Conservation (phyloP, 2,113 vertebrate genomes). For the Echinops telfairi region DNA sequence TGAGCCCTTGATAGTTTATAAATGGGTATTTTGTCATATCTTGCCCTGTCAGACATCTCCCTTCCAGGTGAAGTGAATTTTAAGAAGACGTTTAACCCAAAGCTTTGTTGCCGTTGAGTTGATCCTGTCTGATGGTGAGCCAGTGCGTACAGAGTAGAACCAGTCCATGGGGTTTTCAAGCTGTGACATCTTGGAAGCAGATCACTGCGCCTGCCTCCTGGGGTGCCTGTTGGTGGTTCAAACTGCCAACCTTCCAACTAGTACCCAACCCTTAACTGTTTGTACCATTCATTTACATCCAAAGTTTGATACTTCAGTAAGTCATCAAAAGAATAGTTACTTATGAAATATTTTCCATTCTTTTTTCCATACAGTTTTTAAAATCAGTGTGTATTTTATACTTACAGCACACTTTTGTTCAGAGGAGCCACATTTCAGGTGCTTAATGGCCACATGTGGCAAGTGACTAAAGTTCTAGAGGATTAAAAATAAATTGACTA, state of each 20-base stretch:
- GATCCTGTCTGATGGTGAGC: not conserved
- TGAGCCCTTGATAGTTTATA: no score
- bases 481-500: slow-evolving; percentile 13
- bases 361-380: slow-evolving; percentile 18
- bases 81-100: no score
- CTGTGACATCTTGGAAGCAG: not conserved
- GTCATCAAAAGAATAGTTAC: slow-evolving; percentile 18
- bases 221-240: not conserved
- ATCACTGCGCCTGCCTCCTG: not conserved
- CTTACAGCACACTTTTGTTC: not conserved
- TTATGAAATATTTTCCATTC: slow-evolving; percentile 1
- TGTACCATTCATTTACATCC: not conserved
- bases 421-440: not conserved
- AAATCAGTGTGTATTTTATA: not conserved
- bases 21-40: no score
- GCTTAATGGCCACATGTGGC: not conserved
- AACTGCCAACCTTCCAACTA: not conserved
- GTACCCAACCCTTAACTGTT: not conserved
- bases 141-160: not conserved
- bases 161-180: not conserved
- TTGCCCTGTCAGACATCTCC: no score
- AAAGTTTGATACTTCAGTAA: slow-evolving; percentile 15
- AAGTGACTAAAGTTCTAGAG: not conserved
- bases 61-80: no score
- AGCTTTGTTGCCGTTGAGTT: not conserved